Conservation (phyloP, 2,888 invertebrate species). For the Mimachlamys varia region DNA sequence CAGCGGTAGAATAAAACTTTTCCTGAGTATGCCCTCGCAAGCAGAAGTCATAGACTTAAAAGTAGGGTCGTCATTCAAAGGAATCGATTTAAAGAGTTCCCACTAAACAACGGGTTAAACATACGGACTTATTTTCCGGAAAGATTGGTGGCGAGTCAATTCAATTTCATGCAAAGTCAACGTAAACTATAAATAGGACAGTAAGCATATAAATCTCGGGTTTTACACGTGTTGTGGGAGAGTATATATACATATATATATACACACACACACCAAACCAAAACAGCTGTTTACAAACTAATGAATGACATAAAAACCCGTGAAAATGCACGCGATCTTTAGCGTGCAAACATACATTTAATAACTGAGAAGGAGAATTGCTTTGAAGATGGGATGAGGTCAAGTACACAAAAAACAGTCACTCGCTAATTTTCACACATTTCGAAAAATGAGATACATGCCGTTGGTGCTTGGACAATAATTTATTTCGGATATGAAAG, state of each 20-base stretch:
- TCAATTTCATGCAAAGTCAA: slow-evolving; percentile 28
- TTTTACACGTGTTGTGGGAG: not conserved
- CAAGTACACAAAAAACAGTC: slow-evolving; percentile 2
- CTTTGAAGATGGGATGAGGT: slow-evolving; percentile 23
- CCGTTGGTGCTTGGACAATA: not conserved
- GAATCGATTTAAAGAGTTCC: not conserved
- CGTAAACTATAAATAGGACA: slow-evolving; percentile 10
- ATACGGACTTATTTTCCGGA: slow-evolving; percentile 8
- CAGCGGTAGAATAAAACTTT: not conserved
- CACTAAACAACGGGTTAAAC: not conserved
- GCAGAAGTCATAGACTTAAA: not conserved
- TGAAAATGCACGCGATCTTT: slow-evolving; percentile 20
- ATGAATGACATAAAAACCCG: not conserved
- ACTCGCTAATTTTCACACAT: slow-evolving; percentile 5
- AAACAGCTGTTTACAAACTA: slow-evolving; percentile 14
- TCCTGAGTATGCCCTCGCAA: not conserved
- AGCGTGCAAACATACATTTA: not conserved
- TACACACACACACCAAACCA: slow-evolving; percentile 8
- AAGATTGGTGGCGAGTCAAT: slow-evolving; percentile 25
- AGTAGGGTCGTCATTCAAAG: not conserved
- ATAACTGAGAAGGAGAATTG: not conserved
- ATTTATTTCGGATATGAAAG: not conserved
- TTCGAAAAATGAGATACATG: not conserved
- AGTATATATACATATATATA: not conserved
- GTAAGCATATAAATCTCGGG: not conserved